Percentiles rank a stretch among this genome's conserved stretches.
Conservation (phyloP, 92 coral and sea anemone genomes). For the Palythoa heliodiscus region DNA sequence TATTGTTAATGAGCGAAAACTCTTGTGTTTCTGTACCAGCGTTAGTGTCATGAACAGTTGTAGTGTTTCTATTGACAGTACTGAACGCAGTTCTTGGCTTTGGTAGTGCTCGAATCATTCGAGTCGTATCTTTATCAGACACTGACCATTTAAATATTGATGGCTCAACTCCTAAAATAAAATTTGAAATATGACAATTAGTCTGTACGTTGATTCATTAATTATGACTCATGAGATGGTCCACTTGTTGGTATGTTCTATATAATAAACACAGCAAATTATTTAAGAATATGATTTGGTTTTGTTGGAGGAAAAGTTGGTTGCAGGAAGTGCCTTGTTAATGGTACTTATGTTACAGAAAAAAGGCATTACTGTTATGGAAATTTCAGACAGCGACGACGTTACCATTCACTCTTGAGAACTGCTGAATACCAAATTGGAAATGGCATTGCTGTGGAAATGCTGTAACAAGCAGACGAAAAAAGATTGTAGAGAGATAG, state of each 20-base stretch:
- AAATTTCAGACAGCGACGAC: conserved; percentile 48
- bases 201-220: neutral
- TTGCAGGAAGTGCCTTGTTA: conserved; percentile 52
- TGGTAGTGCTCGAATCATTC: conserved; percentile 1
- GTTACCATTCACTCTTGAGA: conserved; percentile 36
- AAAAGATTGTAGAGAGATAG: conserved; percentile 53
- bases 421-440: conserved; percentile 60
- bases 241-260: no score
- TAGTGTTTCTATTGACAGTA: neutral
- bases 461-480: conserved; percentile 57
- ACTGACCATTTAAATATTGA: conserved; percentile 3
- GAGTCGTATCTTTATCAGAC: neutral
- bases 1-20: conserved; percentile 2
- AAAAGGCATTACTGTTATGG: conserved; percentile 25
- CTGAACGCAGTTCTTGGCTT: conserved; percentile 7
- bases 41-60: conserved; percentile 3
- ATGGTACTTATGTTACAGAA: conserved; percentile 35
- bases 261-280: no score
- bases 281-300: neutral
- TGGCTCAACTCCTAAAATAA: conserved; percentile 5
- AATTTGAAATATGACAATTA: neutral
- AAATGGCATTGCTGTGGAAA: conserved; percentile 56
- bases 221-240: no score
- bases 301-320: conserved; percentile 63
- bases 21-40: conserved; percentile 4